Base-by-base conservation (phyloP, 2,113 vertebrate species). In the Mirza zaza region DNA sequence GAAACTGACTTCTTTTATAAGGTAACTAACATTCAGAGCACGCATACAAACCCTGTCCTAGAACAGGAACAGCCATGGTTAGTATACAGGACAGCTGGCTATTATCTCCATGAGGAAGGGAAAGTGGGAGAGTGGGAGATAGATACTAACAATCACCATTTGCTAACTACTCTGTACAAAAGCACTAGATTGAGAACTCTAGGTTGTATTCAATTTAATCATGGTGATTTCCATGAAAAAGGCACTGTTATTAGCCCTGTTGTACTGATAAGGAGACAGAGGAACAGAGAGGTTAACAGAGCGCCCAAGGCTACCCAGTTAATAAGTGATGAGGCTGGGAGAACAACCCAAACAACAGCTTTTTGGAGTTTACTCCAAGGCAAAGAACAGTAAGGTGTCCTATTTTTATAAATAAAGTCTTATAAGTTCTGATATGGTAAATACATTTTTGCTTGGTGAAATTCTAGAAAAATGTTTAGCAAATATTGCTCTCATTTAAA, bases 371-470 rank as follows among this genome's bases (percentile, higher is more conserved):
- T 59, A 89, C n/a, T 86, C 67, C 25, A 55, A 92, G 83, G 48
- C 71, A 91, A 57, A 91, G 59, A 25, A 48, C 42, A 61, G 48
- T 48, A 29, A 63, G n/a, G 1, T 91, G 48, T 48, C 11, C 25
- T 79, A 65, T 42, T 92, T 94, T 63, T 71, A 50, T 67, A 87
- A 94, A 87, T 68, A 93, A 81, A 81, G 42, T 84, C 23, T 25
- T 55, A 2, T 27, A 80, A 59, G 8, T n/a, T 87, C 65, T 93
- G 36, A 88, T 27, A 79, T 0, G 34, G 79, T 32, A 61, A 81
- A 61, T 21, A 77, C 12, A 79, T 34, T 27, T 87, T 77, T 83
- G 42, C 61, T 77, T 39, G 17, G 34, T 59, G 23, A 76, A 75
- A 84, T 67, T 63, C 76, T 68, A 63, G 34, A 59, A 89, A 95